These are phyloP conservation scores for Lycaon pictus DNA, from an alignment of 2,113 vertebrate genomes.

Conservation along the genomic window DNA sequence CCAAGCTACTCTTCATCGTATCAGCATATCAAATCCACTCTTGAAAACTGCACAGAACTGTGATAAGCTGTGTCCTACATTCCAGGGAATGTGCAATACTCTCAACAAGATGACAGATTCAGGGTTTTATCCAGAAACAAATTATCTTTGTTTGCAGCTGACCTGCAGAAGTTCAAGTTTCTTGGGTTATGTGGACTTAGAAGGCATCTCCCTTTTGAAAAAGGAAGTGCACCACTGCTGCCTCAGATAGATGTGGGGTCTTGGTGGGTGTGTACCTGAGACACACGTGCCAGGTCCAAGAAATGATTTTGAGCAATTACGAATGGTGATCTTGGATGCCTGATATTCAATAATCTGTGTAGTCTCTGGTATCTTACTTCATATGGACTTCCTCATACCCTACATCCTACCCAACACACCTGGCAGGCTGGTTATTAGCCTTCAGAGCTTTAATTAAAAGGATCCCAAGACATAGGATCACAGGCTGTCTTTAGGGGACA, in stretches of 20 bases:
- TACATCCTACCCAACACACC: neutral
- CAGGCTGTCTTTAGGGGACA: slow-evolving; percentile 45
- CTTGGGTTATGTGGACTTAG: neutral
- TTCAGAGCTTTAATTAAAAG: slow-evolving; percentile 65
- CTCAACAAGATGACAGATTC: slow-evolving; percentile 53
- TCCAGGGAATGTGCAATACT: slow-evolving; percentile 56
- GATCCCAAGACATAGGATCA: slow-evolving; percentile 12
- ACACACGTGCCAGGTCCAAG: neutral
- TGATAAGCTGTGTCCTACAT: slow-evolving; percentile 53
- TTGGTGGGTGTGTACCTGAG: neutral
- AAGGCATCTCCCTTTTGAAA: slow-evolving; percentile 37
- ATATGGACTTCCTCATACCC: neutral
- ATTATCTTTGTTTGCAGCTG: slow-evolving; percentile 69
- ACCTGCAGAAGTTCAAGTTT: slow-evolving; percentile 41
- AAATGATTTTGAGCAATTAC: slow-evolving; percentile 44
- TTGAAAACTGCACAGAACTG: neutral
- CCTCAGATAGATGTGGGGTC: neutral
- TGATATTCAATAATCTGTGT: neutral
- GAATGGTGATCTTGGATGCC: slow-evolving; percentile 2
- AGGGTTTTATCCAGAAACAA: slow-evolving; percentile 63
- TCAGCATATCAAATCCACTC: slow-evolving; percentile 40
- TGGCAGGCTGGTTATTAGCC: neutral
- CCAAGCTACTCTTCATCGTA: neutral
- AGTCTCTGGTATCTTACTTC: neutral
- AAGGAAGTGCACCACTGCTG: neutral